Evolutionary conservation across 2,888 invertebrate genomes (phyloP).

Genomic region (Xanthia togata): DNA sequence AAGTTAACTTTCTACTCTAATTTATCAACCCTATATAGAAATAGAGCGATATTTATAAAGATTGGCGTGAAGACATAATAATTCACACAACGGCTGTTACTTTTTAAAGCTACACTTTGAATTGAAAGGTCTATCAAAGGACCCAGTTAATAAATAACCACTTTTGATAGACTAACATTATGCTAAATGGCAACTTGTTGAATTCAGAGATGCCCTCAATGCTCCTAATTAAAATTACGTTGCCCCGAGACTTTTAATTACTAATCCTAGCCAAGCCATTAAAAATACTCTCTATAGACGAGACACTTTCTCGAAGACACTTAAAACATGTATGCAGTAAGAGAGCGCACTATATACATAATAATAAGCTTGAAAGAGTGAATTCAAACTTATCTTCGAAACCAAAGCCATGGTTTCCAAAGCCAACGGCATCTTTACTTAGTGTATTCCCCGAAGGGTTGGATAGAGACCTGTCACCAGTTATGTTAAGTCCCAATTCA

Average conservation of each 20-base stretch:
- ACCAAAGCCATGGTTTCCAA: background rate
- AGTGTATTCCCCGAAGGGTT: background rate
- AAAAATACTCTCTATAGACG: constrained; percentile 1
- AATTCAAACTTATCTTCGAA: background rate
- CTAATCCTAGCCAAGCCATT: background rate
- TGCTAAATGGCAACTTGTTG: background rate
- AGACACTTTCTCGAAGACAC: constrained; percentile 19
- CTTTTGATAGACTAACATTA: background rate
- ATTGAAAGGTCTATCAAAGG: background rate
- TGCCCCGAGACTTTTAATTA: background rate
- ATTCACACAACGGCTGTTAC: background rate
- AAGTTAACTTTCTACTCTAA: constrained; percentile 25
- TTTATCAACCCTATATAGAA: background rate
- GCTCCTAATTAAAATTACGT: background rate
- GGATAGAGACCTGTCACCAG: background rate
- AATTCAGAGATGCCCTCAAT: background rate
- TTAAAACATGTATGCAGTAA: background rate
- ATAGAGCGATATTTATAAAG: background rate
- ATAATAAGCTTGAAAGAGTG: background rate
- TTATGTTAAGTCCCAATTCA: background rate
- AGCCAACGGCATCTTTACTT: background rate
- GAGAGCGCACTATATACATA: background rate
- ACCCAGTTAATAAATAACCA: too few species aligned
- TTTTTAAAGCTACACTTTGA: background rate
- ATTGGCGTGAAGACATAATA: background rate